Evolutionary conservation across 2,888 invertebrate genomes (phyloP).

Genomic region (Lasioglossum oenotherae): DNA sequence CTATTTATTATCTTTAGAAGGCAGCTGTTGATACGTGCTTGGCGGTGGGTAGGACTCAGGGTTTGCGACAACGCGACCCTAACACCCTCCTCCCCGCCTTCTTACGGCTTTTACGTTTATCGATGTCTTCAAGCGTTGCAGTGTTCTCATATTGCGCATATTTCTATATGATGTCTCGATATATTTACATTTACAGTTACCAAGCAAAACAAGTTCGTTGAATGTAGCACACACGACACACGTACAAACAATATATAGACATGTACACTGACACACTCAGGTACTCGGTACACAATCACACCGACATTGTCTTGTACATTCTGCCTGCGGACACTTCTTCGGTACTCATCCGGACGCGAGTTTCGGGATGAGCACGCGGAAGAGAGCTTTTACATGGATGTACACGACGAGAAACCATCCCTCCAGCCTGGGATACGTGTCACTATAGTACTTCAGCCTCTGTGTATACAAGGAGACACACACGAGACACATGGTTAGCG

Average conservation of each 20-base stretch:
- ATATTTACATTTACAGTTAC: constrained; percentile 42
- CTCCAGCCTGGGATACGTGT: neutral
- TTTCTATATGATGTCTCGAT: constrained; percentile 25
- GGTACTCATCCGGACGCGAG: neutral
- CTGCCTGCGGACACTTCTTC: constrained; percentile 32
- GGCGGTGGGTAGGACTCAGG: constrained; percentile 42
- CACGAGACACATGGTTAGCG: constrained; percentile 17
- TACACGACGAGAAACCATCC: constrained; percentile 8
- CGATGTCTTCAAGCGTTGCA: constrained; percentile 68
- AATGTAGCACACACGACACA: constrained; percentile 46
- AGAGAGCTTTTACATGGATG: constrained; percentile 38
- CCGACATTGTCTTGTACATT: constrained; percentile 36
- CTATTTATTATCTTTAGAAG: constrained; percentile 61
- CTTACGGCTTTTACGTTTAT: constrained; percentile 68
- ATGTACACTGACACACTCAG: neutral
- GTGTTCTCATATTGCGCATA: constrained; percentile 62
- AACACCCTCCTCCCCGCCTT: constrained; percentile 10
- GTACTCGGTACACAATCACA: constrained; percentile 1
- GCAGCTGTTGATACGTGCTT: constrained; percentile 71
- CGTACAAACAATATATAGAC: neutral
- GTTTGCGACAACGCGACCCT: neutral
- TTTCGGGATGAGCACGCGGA: constrained; percentile 28
- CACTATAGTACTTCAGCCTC: neutral
- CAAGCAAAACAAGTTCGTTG: constrained; percentile 43
- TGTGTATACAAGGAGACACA: constrained; percentile 25